Base-by-base conservation (phyloP, 2,797 vertebrate species). In the Lagocephalus sceleratus region DNA sequence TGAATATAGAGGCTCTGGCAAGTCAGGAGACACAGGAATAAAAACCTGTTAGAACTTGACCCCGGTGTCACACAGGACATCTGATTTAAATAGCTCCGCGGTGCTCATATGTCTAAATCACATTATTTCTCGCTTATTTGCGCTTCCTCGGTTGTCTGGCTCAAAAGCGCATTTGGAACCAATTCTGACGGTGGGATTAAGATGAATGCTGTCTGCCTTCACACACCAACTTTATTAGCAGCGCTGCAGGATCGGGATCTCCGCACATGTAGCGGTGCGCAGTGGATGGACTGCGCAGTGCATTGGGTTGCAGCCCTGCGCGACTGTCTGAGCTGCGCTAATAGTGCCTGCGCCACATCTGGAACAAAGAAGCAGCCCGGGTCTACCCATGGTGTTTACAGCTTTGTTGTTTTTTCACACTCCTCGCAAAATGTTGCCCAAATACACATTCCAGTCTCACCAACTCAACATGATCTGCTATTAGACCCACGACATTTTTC, bases 321-420 rank as follows among this genome's bases (percentile, higher is more conserved):
- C 61, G 72, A 57, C 55, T 58, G 43, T 57, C 75, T 59, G 39
- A 52, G 71, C 58, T 57, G 60, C 58, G 23, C 55, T 51, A 62
- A 71, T 39, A 58, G 57, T 16, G 71, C 60, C 74, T 75, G 60
- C 78, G 68, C 50, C 76, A 86, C 87, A 90, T 89, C 87, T 90
- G 89, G 89, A 89, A 87, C 70, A 79, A 77, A 85, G 85, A 77
- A 85, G 60, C 72, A 76, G 83, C 85, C 78, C 84, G 86, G 81
- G 78, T 81, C 82, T 75, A 81, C 72, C 69, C 84, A 81, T 19
- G 47, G 78, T 87, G 81, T 90, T 90, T 88, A 90, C 84, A 83
- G 70, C 80, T 66, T 68, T 85, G 84, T 89, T 89, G 87, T 90
- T 90, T 87, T 89, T 86, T 88, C 85, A 87, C 86, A 88, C 85